Evolutionary conservation across 1,140 invertebrate species (phyloP), one percentile per base, ranked within the genome.

Genomic region (Cydia fagiglandana): DNA sequence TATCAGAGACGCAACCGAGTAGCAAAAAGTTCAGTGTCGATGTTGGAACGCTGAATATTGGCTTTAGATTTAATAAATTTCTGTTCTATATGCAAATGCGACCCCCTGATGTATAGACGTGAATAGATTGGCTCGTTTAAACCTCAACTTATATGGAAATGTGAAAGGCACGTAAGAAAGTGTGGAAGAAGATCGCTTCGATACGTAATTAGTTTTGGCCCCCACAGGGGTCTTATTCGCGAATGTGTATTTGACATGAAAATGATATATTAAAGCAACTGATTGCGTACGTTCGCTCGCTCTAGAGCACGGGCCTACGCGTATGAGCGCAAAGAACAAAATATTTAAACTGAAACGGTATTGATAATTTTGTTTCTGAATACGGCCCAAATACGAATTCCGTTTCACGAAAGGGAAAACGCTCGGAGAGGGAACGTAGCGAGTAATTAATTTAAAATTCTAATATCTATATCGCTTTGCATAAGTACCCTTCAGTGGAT

Each of bases 51-150:
- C 85, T 87, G 87, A 84, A 92, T 92, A 92, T 92, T 92, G 91
- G 89, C 87, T 89, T 90, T 91, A 91, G 91, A 93, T 92, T 92
- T 92, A 92, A 91, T 92, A 91, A 92, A 92, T 92, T 91, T 91
- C 90, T 92, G 88, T 90, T 92, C 90, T 91, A 92, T 91, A 92
- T 92, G 91, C 90, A 92, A 92, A 92, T 92, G 88, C 83, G 91
- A 86, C 89, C 89, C 89, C 88, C 91, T 92, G 91, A 92, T 92
- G 91, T 92, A 90, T 92, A 92, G 90, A 92, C 91, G 91, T 91
- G 91, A 92, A 93, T 93, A 93, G 91, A 93, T 93, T 93, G 91
- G 91, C 84, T 88, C 91, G 91, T 91, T 91, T 92, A 91, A 88
- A 91, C 84, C 91, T 91, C 90, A 91, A 91, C 91, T 92, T 92